Evolutionary conservation across 2,113 vertebrate species (phyloP), one percentile per base, ranked within the genome.

Genomic region (Dasypus novemcinctus): DNA sequence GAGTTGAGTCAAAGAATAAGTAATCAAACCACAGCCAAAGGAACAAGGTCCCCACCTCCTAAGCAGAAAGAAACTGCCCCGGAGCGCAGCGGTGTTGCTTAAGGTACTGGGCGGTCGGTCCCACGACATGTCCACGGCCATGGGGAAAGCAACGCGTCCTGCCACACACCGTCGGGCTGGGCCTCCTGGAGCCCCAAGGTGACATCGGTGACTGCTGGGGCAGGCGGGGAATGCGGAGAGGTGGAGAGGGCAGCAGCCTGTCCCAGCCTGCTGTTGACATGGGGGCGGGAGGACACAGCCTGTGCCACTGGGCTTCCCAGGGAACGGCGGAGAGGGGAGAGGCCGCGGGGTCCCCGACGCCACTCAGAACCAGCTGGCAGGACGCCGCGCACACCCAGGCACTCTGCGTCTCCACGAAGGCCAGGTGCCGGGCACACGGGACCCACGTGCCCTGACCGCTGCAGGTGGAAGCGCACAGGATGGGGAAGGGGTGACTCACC

Each of bases 221-320:
- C 33, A 38, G 54, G 52, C 27, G 54, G 57, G 79, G 38, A 36
- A 23, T 4, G 5, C 4, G 3, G 0, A 0, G 76, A 59, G 36
- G 79, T 25, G 18, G 15, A 36, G n/a, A 57, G 80, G 57, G 87
- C 87, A 94, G 3, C 31, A 38, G 61, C 54, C 63, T 94, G 87
- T 69, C 23, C 75, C 82, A 14, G 18, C 25, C 66, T 11, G 57
- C 61, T 54, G 23, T 63, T 66, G 1, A 64, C 76, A 27, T 41
- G 3, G 12, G 2, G 12, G 36, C 46, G 46, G 21, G 64, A 63
- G 52, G 54, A 57, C 0, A 12, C 11, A 25, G 23, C 33, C 52
- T 25, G 36, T 4, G 5, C 31, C 8, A 10, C 11, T 36, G 31
- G 15, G n/a, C 38, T 57, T 7, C 41, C 59, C 33, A 4, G 71